Evolutionary conservation across 2,888 invertebrate species (phyloP).

Genomic region (Phania funesta): DNA sequence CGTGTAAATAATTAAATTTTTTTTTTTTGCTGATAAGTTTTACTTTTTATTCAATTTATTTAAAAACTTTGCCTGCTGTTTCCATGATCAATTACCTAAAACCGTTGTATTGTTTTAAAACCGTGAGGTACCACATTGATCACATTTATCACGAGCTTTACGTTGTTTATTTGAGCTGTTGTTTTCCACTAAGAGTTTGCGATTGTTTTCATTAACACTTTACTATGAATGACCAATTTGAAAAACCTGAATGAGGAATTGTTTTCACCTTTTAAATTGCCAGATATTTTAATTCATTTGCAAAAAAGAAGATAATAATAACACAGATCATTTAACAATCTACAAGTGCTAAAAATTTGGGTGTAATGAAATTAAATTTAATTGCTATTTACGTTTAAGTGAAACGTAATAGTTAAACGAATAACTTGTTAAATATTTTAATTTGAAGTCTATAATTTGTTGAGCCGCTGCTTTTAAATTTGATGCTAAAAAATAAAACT

Average conservation of each 20-base stretch:
- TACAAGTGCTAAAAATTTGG: conserved; percentile 14
- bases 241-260: conserved; percentile 12
- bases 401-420: neutral
- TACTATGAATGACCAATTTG: conserved; percentile 1
- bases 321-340: neutral
- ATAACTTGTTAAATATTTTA: too few species aligned
- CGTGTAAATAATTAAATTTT: conserved; percentile 29
- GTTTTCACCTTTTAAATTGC: neutral
- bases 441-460: too few species aligned
- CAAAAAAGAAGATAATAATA: neutral
- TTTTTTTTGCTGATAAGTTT: conserved; percentile 23
- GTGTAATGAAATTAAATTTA: conserved; percentile 16
- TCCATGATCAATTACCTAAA: conserved; percentile 4
- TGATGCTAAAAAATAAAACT: too few species aligned
- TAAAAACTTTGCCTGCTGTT: neutral
- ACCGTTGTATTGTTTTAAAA: conserved; percentile 33
- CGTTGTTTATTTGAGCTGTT: neutral
- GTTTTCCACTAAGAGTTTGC: conserved; percentile 15
- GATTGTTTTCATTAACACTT: conserved; percentile 36
- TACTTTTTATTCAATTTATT: neutral
- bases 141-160: conserved; percentile 44
- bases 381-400: neutral
- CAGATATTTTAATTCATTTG: neutral
- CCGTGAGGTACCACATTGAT: conserved; percentile 49
- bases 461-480: neutral